These are phyloP conservation scores for Enteromius thamalakanensis DNA, from an alignment of 2,797 vertebrate species.

Conservation along the genomic window DNA sequence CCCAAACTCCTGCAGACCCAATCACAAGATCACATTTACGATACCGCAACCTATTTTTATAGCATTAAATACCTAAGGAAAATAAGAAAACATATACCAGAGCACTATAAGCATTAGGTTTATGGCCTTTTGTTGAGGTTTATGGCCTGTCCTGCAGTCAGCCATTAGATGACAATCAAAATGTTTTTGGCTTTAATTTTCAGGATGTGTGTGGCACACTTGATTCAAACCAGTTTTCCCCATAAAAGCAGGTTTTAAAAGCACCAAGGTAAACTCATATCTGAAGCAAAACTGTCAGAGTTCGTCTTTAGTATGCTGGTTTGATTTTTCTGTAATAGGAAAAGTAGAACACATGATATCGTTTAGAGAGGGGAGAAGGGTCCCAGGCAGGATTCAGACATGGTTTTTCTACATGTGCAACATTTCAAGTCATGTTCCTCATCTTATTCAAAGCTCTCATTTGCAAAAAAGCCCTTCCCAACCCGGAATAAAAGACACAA, in stretches of 20 bases:
- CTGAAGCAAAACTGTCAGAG: background rate
- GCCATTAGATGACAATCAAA: background rate
- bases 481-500: constrained; percentile 57
- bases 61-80: background rate
- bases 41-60: background rate
- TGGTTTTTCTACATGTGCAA: background rate
- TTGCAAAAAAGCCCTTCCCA: background rate
- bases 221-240: background rate
- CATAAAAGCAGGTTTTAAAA: background rate
- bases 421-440: background rate
- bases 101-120: background rate
- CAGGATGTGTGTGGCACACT: background rate
- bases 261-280: background rate
- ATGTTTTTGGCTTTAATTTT: background rate
- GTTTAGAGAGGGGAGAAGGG: background rate
- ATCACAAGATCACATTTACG: too few species aligned
- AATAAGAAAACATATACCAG: background rate
- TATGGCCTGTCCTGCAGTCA: background rate
- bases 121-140: background rate
- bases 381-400: background rate
- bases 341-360: background rate
- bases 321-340: background rate
- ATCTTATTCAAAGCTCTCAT: background rate
- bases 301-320: background rate
- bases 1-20: too few species aligned